These are phyloP conservation scores for Cacatua alba DNA, from an alignment of 2,113 vertebrate genomes.

Conservation along the genomic window DNA sequence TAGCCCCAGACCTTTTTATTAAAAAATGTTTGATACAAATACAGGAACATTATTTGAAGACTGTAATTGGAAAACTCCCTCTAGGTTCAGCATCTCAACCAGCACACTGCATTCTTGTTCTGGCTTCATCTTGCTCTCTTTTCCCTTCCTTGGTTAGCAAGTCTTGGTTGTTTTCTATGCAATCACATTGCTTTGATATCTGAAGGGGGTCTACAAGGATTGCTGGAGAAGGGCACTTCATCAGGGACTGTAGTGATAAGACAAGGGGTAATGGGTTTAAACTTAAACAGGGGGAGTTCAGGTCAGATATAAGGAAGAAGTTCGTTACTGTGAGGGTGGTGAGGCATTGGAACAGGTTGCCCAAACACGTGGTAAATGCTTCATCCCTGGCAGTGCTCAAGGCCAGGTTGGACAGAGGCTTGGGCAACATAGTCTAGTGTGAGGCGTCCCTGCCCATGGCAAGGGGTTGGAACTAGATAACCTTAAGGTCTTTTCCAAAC, in stretches of 20 bases:
- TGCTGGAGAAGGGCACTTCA: not conserved
- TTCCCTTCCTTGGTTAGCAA: not conserved
- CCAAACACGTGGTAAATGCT: not conserved
- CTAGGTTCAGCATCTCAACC: not conserved
- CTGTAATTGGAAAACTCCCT: not conserved
- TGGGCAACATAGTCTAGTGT: not conserved
- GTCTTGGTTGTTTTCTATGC: not conserved
- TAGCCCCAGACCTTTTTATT: not conserved
- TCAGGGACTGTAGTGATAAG: not conserved
- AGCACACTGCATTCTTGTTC: not conserved
- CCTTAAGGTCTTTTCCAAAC: not conserved
- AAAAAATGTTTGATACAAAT: not conserved
- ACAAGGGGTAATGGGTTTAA: not conserved
- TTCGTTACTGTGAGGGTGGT: not conserved
- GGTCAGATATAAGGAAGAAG: not conserved
- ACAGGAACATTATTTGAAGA: not conserved
- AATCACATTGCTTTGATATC: not conserved
- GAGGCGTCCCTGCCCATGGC: not conserved
- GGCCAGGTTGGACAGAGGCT: not conserved
- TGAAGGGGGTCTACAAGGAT: not conserved
- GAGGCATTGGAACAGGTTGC: not conserved
- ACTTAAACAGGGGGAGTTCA: not conserved
- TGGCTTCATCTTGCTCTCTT: not conserved
- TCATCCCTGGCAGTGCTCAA: not conserved
- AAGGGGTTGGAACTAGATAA: not conserved